These are phyloP conservation scores for Agrochola lota DNA, from an alignment of 2,888 invertebrate species.

Conservation along the genomic window DNA sequence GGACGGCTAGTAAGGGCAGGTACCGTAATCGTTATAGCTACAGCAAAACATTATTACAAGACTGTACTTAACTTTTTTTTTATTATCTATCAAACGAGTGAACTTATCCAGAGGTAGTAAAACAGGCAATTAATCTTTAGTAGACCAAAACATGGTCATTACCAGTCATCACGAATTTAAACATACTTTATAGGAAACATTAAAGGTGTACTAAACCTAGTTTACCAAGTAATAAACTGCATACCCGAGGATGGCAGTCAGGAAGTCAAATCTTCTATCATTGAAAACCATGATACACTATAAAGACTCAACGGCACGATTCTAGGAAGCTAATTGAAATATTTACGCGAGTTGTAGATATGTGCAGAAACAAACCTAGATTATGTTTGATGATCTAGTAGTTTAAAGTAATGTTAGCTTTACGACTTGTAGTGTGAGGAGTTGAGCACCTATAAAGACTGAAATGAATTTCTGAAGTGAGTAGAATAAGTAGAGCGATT, in stretches of 20 bases:
- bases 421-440: conserved; percentile 11
- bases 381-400: conserved; percentile 38
- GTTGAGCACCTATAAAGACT: conserved; percentile 11
- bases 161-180: conserved; percentile 3
- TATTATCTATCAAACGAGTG: background rate
- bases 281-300: background rate
- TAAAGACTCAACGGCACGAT: conserved; percentile 7
- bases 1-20: background rate
- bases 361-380: conserved; percentile 35
- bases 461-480: background rate
- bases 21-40: no score
- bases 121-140: background rate
- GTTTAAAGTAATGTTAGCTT: conserved; percentile 34
- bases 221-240: background rate
- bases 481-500: background rate
- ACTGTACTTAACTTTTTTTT: background rate
- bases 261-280: conserved; percentile 6
- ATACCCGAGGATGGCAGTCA: background rate
- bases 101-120: background rate
- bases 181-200: background rate
- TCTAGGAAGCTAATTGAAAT: conserved; percentile 48
- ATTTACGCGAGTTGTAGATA: conserved; percentile 34
- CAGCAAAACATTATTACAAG: background rate
- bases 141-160: background rate
- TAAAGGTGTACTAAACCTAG: conserved; percentile 17